phyloP scores from a whole-genome alignment of 2,888 invertebrate species.

The Penaeus monodon region DNA sequence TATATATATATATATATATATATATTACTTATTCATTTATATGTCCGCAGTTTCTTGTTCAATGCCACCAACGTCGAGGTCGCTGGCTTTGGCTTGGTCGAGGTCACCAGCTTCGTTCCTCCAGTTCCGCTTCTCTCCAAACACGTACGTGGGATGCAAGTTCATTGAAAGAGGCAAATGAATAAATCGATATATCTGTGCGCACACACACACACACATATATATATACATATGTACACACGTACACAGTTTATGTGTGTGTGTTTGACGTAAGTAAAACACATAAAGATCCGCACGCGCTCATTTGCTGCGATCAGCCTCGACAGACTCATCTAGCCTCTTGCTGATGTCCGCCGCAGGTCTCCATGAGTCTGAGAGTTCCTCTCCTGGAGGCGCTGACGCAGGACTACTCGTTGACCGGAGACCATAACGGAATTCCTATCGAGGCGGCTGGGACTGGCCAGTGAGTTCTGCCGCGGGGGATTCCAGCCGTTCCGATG shows the following conservation, averaged over 20 bases:
- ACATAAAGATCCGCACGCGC: too few species aligned
- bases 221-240: too few species aligned
- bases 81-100: neutral
- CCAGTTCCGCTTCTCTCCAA: neutral
- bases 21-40: neutral
- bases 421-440: neutral
- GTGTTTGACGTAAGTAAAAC: too few species aligned
- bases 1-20: neutral
- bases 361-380: neutral
- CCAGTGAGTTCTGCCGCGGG: neutral
- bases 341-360: neutral
- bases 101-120: conserved; percentile 2
- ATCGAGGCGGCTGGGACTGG: neutral
- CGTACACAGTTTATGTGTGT: too few species aligned
- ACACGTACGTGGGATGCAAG: neutral
- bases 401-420: neutral
- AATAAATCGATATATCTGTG: too few species aligned
- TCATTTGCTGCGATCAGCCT: too few species aligned
- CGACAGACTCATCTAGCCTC: too few species aligned
- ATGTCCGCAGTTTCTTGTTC: neutral
- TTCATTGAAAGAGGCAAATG: too few species aligned
- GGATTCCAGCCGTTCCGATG: too few species aligned
- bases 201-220: too few species aligned
- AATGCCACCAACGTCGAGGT: neutral
- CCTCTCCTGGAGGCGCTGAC: neutral